Conservation (phyloP, 2,113 vertebrate genomes). For the Syrmaticus mikado region DNA sequence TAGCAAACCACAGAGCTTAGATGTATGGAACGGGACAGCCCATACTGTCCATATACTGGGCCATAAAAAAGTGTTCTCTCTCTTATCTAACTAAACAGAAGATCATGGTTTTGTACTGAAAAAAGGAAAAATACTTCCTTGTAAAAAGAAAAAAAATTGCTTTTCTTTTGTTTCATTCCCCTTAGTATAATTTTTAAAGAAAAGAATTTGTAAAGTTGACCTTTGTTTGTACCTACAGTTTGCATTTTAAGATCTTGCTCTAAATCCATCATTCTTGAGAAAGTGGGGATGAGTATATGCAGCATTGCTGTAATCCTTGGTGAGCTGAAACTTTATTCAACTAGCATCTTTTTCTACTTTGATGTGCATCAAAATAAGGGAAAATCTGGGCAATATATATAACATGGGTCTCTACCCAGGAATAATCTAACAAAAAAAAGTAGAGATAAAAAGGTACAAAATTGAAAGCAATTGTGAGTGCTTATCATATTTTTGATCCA, state of each 20-base stretch:
- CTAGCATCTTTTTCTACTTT: neutral
- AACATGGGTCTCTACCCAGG: neutral
- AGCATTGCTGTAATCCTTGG: neutral
- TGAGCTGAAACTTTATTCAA: neutral
- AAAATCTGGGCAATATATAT: neutral
- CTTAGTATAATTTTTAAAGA: neutral
- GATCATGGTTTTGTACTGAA: neutral
- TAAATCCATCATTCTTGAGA: neutral
- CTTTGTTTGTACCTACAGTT: neutral
- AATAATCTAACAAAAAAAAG: neutral
- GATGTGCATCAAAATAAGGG: neutral
- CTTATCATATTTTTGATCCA: neutral
- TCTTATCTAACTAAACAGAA: neutral
- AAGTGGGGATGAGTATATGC: neutral
- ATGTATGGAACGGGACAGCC: neutral
- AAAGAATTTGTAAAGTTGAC: neutral
- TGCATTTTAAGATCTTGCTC: neutral
- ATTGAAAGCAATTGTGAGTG: neutral
- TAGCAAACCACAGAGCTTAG: neutral
- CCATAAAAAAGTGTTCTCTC: neutral
- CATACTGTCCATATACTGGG: neutral
- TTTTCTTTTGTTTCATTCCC: neutral
- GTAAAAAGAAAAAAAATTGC: neutral
- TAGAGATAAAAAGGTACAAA: neutral
- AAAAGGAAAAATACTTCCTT: neutral